These are phyloP conservation scores for Orthonevra nobilis DNA, from an alignment of 2,888 invertebrate genomes.

Conservation along the genomic window DNA sequence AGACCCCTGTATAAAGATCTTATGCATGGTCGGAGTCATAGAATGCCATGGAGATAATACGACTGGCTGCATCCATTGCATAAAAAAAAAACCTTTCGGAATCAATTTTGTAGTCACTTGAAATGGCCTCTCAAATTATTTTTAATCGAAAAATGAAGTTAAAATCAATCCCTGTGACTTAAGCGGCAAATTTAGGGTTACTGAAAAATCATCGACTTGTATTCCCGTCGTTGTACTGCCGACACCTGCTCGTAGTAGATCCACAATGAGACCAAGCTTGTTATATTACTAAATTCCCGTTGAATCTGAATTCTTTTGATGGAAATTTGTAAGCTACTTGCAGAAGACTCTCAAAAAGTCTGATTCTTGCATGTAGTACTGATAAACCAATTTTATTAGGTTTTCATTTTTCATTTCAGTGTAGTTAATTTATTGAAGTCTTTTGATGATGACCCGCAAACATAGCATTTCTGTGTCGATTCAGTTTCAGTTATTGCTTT, in stretches of 20 bases:
- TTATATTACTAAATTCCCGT: slow-evolving; percentile 26
- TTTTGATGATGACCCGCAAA: too few species aligned
- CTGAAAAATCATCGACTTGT: slow-evolving; percentile 74
- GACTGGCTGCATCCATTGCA: neutral
- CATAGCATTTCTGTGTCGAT: slow-evolving; percentile 14
- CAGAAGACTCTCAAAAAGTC: slow-evolving; percentile 73
- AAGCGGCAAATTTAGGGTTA: too few species aligned
- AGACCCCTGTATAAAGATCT: slow-evolving; percentile 63
- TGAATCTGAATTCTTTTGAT: slow-evolving; percentile 69
- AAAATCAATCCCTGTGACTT: too few species aligned
- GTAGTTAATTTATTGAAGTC: too few species aligned
- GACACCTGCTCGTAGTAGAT: slow-evolving; percentile 73
- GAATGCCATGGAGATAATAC: neutral
- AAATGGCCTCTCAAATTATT: neutral
- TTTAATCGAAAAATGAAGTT: neutral
- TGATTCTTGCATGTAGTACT: too few species aligned
- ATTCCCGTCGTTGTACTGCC: slow-evolving; percentile 75
- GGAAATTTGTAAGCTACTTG: slow-evolving; percentile 75
- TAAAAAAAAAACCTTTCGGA: neutral
- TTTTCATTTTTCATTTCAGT: too few species aligned
- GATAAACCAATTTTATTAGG: too few species aligned
- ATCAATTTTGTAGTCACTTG: slow-evolving; percentile 52
- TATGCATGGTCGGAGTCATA: slow-evolving; percentile 4
- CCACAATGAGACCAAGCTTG: slow-evolving; percentile 74
- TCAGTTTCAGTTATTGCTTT: slow-evolving; percentile 10